Percentiles rank a stretch among this genome's conserved stretches.
phyloP scores from a whole-genome alignment of 2,113 vertebrate genomes.

The Clarias batrachus region DNA sequence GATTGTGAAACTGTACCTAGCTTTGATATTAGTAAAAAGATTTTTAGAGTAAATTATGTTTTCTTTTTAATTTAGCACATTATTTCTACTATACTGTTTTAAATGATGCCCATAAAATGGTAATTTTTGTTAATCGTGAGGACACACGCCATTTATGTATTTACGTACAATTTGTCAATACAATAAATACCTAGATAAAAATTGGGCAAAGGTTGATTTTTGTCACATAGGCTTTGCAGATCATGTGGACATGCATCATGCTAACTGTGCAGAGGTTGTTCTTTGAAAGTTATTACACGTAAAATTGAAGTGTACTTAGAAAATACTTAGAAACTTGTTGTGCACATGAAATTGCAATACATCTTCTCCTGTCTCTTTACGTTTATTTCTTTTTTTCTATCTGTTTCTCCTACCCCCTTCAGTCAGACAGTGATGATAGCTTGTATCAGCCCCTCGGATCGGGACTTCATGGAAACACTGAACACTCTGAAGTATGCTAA shows the following conservation, averaged over 20 bases:
- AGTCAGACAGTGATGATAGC: slow-evolving; percentile 99
- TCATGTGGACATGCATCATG: too few species aligned
- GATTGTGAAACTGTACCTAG: not conserved
- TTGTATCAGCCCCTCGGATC: slow-evolving; percentile 93
- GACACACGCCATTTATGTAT: not conserved
- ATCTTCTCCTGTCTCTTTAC: not conserved
- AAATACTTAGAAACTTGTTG: too few species aligned
- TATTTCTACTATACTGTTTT: not conserved
- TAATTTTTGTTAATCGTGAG: not conserved
- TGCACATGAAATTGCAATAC: not conserved
- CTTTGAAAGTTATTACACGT: too few species aligned
- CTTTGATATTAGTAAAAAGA: not conserved
- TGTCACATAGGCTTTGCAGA: too few species aligned
- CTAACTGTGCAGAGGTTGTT: too few species aligned
- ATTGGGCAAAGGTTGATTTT: not conserved
- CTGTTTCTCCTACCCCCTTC: slow-evolving; percentile 51
- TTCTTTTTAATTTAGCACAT: not conserved
- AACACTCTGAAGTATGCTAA: slow-evolving; percentile 96
- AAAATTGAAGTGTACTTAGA: too few species aligned
- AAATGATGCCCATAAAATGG: not conserved
- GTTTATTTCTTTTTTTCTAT: not conserved
- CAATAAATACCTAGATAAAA: not conserved
- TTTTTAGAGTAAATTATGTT: not conserved
- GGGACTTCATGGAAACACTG: slow-evolving; percentile 98
- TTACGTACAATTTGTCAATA: not conserved